Evolutionary conservation across 1,140 invertebrate genomes (phyloP).

Genomic region (Trachymyrmex septentrionalis): DNA sequence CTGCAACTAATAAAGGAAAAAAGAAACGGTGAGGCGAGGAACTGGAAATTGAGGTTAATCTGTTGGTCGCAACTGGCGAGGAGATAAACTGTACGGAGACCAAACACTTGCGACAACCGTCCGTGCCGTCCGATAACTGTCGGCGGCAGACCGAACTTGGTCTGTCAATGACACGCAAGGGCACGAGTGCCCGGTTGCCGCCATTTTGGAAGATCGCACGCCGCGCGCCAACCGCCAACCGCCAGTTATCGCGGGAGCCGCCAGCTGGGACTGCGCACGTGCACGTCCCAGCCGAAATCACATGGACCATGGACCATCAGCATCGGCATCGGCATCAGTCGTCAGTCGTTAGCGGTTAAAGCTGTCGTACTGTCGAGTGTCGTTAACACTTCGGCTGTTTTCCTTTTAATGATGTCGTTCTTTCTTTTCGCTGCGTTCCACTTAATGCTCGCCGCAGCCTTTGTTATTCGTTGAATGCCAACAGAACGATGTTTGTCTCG

Average conservation of each 20-base stretch:
- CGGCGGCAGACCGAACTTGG: slow-evolving; percentile 69
- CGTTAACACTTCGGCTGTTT: background rate
- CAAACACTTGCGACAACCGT: slow-evolving; percentile 27
- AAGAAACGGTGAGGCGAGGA: background rate
- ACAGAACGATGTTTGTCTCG: too few relatives aligned
- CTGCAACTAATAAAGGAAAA: background rate
- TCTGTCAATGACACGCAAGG: slow-evolving; percentile 76
- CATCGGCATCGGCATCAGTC: too few relatives aligned
- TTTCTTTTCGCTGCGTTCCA: too few relatives aligned
- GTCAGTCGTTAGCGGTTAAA: too few relatives aligned
- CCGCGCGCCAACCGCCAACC: slow-evolving; percentile 33
- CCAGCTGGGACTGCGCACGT: slow-evolving; percentile 5
- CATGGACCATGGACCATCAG: background rate
- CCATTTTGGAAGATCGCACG: slow-evolving; percentile 69
- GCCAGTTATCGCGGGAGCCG: slow-evolving; percentile 40
- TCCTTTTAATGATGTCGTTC: too few relatives aligned
- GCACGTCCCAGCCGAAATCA: slow-evolving; percentile 14
- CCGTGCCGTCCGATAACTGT: slow-evolving; percentile 48
- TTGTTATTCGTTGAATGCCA: too few relatives aligned
- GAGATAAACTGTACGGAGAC: background rate
- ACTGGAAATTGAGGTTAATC: background rate
- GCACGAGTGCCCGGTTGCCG: slow-evolving; percentile 58
- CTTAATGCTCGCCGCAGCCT: too few relatives aligned
- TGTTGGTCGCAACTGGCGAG: background rate
- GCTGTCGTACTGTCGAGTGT: background rate